Base-by-base conservation (phyloP, 2,113 vertebrate genomes). In the Pelecanoides urinatrix region DNA sequence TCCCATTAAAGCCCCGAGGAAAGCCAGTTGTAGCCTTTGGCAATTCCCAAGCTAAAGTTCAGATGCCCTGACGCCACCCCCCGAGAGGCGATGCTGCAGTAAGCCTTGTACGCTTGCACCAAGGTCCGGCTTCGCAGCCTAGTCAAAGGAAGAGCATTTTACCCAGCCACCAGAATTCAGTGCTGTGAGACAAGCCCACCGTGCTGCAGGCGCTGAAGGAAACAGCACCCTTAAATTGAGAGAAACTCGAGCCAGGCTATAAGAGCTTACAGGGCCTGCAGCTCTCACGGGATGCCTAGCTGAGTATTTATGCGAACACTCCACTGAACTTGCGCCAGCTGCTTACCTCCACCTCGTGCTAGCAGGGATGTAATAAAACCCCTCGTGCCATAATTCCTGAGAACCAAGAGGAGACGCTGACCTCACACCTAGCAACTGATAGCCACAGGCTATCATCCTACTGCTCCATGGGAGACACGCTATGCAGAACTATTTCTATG, bases 311-410 rank as follows among this genome's bases (percentile, higher is more conserved):
- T 30, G 32, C 42, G 26, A 63, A 26, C 6, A 0, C 29, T 20
- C 44, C 10, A 1, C 36, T 10, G 10, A 30, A 27, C 53, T 14
- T 5, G 10, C 1, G 5, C 34, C 14, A 4, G 13, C 29, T 49
- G 32, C 63, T 27, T 10, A 13, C 27, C 38, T 50, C 22, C 14
- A 10, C 45, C n/a, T 52, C 2, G 0, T 5, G 21, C 62, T 30
- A 58, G 47, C 11, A 29, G 25, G 30, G 62, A n/a, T 21, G 32
- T 4, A 47, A 36, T 11, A 42, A 55, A 82, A 9, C 9, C 16
- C 11, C 15, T 70, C 0, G 0, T 10, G 34, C 0, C 2, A 0
- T 6, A 63, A 40, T 11, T 86, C 71, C 49, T 3, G 7, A 90
- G 61, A 88, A 58, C 34, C 47, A 63, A 62, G 36, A 76, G 13